Conservation (phyloP, 2,888 invertebrate genomes). For the Lasioglossum morio region DNA sequence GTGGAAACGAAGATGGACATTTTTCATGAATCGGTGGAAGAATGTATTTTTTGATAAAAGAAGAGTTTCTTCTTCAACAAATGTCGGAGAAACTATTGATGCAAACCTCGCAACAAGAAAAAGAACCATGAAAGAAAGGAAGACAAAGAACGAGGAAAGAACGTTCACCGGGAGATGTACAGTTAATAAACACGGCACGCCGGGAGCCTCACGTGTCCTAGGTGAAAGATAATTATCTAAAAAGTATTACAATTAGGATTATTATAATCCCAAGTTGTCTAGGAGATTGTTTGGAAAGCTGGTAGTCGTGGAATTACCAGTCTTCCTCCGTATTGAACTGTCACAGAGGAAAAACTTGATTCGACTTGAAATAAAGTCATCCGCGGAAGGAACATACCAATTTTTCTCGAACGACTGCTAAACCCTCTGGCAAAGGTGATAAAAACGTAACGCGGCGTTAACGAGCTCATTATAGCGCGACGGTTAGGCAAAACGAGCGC, state of each 20-base stretch:
- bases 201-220: constrained; percentile 11
- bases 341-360: background rate
- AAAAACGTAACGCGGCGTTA: constrained; percentile 5
- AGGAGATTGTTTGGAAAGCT: background rate
- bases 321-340: background rate
- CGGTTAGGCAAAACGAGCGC: constrained; percentile 6
- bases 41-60: too few relatives aligned
- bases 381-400: background rate
- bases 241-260: constrained; percentile 40
- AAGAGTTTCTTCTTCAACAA: background rate
- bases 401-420: background rate
- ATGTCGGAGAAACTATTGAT: background rate
- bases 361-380: background rate
- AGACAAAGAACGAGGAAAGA: background rate
- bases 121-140: background rate
- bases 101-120: background rate
- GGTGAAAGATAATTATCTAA: constrained; percentile 41
- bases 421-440: background rate
- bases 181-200: constrained; percentile 43
- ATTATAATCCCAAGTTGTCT: constrained; percentile 8
- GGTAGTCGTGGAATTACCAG: background rate
- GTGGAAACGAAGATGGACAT: too few relatives aligned
- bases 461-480: background rate
- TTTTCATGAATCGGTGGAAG: too few relatives aligned
- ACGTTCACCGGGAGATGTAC: background rate